Base-by-base conservation (phyloP, 2,888 invertebrate genomes). In the Drosophila hamatofila region DNA sequence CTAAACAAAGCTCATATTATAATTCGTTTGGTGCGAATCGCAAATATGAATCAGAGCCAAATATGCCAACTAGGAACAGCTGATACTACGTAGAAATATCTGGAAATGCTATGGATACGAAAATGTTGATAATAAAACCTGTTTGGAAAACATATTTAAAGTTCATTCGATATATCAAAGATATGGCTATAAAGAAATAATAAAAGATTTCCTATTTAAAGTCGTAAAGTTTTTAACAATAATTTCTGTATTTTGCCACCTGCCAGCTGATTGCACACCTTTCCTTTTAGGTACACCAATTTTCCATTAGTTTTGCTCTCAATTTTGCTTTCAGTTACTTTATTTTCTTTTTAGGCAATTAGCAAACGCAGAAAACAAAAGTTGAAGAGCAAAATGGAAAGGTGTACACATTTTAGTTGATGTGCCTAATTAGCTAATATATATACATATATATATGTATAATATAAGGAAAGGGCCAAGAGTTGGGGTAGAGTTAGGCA, bases 221-320 rank as follows among this genome's bases (percentile, higher is more conserved):
- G 33, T 33, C 33, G n/a, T 33, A 21, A 18, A 33, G 14, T 14
- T 3, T 30, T 3, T 30, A 18, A 49, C 12, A 39, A 37, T 39
- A 37, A 35, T 23, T 39, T 39, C 11, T n/a, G 14, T 3, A 18
- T 37, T 39, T 27, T 33, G 16, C 30, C 30, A 66, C 37, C 60
- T 60, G 48, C 33, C 12, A 18, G 30, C 23, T 21, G 33, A 30
- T 14, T 49, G 49, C 49, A 41, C 25, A 35, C 42, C 27, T 30
- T 37, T 42, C 6, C 27, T 75, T 59, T 42, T 46, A 58, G 56
- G 21, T 64, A 79, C 79, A 81, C n/a, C 62, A 71, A 77, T 81
- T 87, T 89, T 63, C 84, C 79, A 89, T 85, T 85, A 75, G 89
- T 75, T 80, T 75, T 80, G 81, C 88, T 85, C 84, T 83, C 84